These are phyloP conservation scores for Nomada ruficornis DNA, from an alignment of 2,888 invertebrate species.

Conservation along the genomic window DNA sequence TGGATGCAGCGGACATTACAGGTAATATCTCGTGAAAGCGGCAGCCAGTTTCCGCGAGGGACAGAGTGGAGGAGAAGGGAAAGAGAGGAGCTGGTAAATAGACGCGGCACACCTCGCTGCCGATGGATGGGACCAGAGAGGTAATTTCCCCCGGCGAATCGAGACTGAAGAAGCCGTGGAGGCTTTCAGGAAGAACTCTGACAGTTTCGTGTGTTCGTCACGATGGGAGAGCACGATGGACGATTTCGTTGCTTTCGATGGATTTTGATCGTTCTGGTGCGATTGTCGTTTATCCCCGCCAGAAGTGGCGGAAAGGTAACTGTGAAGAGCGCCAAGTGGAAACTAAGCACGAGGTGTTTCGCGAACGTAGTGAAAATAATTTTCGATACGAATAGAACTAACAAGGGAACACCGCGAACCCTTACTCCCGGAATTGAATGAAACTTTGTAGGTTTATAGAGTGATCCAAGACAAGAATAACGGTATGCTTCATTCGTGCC, in stretches of 20 bases:
- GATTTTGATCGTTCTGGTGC: not conserved
- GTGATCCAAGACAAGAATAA: no score
- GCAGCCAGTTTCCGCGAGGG: constrained; percentile 47
- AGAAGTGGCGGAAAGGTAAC: not conserved
- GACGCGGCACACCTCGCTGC: constrained; percentile 55
- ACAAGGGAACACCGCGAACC: no score
- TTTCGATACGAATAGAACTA: not conserved
- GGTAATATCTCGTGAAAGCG: constrained; percentile 64
- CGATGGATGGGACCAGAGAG: constrained; percentile 60
- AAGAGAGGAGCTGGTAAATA: constrained; percentile 47
- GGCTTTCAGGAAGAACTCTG: constrained; percentile 40
- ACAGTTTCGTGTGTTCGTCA: constrained; percentile 26
- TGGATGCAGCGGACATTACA: constrained; percentile 66
- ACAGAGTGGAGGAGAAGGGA: not conserved
- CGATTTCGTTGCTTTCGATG: constrained; percentile 3
- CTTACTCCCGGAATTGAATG: no score
- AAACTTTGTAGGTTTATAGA: no score
- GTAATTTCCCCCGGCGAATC: constrained; percentile 57
- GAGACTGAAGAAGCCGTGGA: constrained; percentile 38
- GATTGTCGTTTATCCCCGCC: not conserved
- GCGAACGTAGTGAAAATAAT: not conserved
- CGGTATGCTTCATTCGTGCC: no score
- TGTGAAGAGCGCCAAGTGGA: not conserved
- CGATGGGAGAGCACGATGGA: not conserved
- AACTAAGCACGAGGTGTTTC: not conserved